Conservation (phyloP, 2,113 vertebrate genomes). For the Muscicapa adusta region DNA sequence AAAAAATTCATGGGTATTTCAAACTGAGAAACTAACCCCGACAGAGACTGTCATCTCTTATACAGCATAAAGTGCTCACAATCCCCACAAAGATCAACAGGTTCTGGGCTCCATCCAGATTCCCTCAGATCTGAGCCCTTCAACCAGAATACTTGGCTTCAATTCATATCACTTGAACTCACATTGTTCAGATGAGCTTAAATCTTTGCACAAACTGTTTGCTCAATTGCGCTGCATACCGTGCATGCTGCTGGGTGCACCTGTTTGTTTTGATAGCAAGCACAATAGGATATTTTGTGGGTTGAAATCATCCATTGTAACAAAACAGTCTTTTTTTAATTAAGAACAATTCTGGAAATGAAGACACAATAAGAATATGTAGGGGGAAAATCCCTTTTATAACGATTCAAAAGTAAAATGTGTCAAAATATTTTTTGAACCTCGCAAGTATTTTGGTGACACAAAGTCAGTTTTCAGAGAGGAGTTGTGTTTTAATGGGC, state of each 20-base stretch:
- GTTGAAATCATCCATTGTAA: constrained; percentile 60
- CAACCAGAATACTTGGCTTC: constrained; percentile 40
- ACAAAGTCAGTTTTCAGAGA: constrained; percentile 32
- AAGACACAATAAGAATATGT: constrained; percentile 29
- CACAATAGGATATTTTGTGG: constrained; percentile 65
- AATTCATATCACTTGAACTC: constrained; percentile 55
- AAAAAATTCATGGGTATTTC: not conserved
- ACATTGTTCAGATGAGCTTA: constrained; percentile 43
- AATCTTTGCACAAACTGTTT: constrained; percentile 18
- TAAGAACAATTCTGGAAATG: constrained; percentile 62
- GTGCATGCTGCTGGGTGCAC: constrained; percentile 57
- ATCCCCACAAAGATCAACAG: constrained; percentile 13
- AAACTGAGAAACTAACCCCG: not conserved
- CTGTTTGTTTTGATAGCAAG: constrained; percentile 75
- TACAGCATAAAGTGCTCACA: not conserved
- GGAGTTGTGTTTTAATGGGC: not conserved
- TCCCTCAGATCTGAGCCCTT: not conserved
- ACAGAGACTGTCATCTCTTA: not conserved
- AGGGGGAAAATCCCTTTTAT: constrained; percentile 5
- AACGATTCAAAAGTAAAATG: constrained; percentile 1
- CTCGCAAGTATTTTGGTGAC: constrained; percentile 16
- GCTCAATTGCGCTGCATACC: constrained; percentile 39
- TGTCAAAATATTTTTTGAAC: constrained; percentile 68
- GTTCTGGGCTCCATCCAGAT: constrained; percentile 9
- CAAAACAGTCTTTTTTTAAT: constrained; percentile 63